Base-by-base conservation (phyloP, 2,113 vertebrate genomes). In the Campylorhamphus procurvoides region DNA sequence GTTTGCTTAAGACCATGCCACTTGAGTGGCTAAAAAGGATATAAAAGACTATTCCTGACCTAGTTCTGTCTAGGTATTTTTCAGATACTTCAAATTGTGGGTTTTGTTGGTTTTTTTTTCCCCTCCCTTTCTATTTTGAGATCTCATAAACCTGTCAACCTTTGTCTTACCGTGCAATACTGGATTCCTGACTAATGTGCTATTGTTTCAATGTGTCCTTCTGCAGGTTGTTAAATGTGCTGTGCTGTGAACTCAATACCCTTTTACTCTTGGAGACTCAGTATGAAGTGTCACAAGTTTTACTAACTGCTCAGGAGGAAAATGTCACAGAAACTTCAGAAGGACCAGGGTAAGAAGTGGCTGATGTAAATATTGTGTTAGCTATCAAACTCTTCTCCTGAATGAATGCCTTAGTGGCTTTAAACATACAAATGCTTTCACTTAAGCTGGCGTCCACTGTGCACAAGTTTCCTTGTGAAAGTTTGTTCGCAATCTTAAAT, bases 211-310 rank as follows among this genome's bases (percentile, higher is more conserved):
- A 56, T 84, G 27, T 96, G 62, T 74, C 52, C 84, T 94, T 66
- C 31, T 94, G 53, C 95, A 99, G 99, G 95, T 96, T 99, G 77
- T 97, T 99, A 87, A 99, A 98, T 72, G 98, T 99, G 63, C 81
- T 99, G 4, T 99, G 99, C 98, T 99, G 98, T 97, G 98, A 98
- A 87, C 98, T 99, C 94, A 98, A 99, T 95, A 98, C 98, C 12
- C 98, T 99, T 56, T 97, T 99, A 64, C 98, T 99, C 39, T 94
- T 99, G 94, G 98, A 99, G 97, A 98, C 98, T 94, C 99, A 99
- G 82, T 99, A 99, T 96, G 97, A 98, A 69, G 95, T 99, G 92
- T 98, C 98, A 89, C 96, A 98, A 95, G 96, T 98, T 92, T 97
- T 99, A 90, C 97, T 99, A 53, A 98, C 97, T 93, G 98, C 98